These are phyloP conservation scores for Ceratina calcarata DNA, from an alignment of 1,140 invertebrate species.

Conservation along the genomic window DNA sequence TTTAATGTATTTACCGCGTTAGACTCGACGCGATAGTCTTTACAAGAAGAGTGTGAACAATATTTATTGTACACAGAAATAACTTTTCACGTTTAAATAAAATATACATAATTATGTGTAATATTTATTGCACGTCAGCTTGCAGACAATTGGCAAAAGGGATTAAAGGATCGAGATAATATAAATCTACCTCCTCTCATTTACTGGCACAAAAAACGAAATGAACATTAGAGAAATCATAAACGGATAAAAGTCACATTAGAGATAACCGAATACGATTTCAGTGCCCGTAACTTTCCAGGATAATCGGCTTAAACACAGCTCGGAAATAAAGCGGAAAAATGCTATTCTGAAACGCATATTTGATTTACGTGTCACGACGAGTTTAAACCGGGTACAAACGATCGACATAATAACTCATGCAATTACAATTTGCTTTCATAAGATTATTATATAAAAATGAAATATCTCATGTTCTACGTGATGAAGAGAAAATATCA, in stretches of 20 bases:
- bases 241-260: conserved; percentile 1
- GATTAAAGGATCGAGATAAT: background rate
- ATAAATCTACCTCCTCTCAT: background rate
- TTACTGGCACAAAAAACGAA: background rate
- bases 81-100: too few relatives aligned
- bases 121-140: background rate
- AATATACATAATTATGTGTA: too few relatives aligned
- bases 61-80: too few relatives aligned
- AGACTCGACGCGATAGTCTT: too few relatives aligned
- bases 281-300: background rate
- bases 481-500: too few relatives aligned
- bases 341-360: background rate
- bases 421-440: background rate
- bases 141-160: background rate
- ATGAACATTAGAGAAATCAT: background rate
- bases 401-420: background rate
- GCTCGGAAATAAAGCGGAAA: background rate
- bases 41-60: too few relatives aligned
- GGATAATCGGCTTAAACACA: conserved; percentile 11
- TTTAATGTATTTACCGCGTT: too few relatives aligned
- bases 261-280: background rate
- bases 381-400: background rate
- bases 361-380: background rate
- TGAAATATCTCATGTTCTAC: too few relatives aligned
- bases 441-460: too few relatives aligned